Conservation (phyloP, 2,113 vertebrate species). For the Saguinus imperator region DNA sequence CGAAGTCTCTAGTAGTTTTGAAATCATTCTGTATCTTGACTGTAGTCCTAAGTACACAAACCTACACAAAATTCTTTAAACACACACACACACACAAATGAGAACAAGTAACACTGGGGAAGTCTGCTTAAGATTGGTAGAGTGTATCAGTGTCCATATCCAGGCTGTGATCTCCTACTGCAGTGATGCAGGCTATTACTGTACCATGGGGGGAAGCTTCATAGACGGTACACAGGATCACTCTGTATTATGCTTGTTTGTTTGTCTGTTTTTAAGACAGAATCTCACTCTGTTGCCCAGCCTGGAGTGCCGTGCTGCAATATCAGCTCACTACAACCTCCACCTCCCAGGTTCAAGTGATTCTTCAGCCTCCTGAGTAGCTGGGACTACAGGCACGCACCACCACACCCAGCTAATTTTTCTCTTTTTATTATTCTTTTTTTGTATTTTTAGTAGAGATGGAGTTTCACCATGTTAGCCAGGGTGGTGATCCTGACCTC, state of each 20-base stretch:
- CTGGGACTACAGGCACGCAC: too few species aligned
- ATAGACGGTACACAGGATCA: fast-evolving
- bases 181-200: not conserved
- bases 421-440: too few species aligned
- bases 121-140: not conserved
- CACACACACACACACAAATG: not conserved
- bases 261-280: too few species aligned
- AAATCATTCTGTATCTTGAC: not conserved
- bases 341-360: too few species aligned
- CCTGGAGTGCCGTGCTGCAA: too few species aligned
- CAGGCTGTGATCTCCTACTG: not conserved
- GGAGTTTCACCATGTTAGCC: too few species aligned
- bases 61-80: not conserved
- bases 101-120: not conserved
- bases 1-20: not conserved
- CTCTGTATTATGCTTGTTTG: not conserved
- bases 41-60: not conserved
- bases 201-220: not conserved
- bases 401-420: too few species aligned
- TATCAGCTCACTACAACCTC: too few species aligned
- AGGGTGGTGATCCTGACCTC: too few species aligned
- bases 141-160: not conserved
- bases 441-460: too few species aligned
- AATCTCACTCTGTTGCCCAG: too few species aligned
- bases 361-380: too few species aligned